Conservation (phyloP, 2,113 vertebrate genomes). For the Pterocles orientalis region DNA sequence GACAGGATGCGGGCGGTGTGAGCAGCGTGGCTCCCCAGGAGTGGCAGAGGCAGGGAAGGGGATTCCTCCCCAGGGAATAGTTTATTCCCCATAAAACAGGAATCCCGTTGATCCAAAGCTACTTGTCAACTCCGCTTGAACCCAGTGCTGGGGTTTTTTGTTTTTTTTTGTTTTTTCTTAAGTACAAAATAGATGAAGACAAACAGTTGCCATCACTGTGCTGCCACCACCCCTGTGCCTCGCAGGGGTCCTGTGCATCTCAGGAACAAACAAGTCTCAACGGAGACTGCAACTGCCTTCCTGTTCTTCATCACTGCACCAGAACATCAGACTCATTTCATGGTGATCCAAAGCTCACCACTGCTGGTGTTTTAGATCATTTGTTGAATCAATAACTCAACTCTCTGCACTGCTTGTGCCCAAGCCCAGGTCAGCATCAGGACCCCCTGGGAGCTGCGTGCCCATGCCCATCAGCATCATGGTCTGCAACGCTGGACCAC, state of each 20-base stretch:
- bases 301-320: accelerated
- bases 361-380: not conserved
- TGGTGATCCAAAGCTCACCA: accelerated
- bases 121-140: not conserved
- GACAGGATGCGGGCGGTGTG: accelerated
- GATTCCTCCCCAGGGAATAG: not conserved
- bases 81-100: not conserved
- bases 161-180: not conserved
- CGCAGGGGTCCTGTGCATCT: accelerated
- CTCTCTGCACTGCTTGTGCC: accelerated
- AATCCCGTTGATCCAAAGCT: not conserved
- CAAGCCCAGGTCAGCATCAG: not conserved
- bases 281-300: not conserved
- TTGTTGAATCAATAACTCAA: not conserved
- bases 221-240: not conserved
- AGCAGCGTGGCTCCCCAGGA: not conserved
- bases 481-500: accelerated
- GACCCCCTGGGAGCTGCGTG: accelerated
- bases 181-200: not conserved
- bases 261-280: not conserved
- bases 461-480: not conserved
- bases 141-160: not conserved
- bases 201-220: not conserved
- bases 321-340: not conserved
- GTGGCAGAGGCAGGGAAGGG: not conserved